phyloP scores from a whole-genome alignment of 2,113 vertebrate species.

The Hippocampus barbouri region DNA sequence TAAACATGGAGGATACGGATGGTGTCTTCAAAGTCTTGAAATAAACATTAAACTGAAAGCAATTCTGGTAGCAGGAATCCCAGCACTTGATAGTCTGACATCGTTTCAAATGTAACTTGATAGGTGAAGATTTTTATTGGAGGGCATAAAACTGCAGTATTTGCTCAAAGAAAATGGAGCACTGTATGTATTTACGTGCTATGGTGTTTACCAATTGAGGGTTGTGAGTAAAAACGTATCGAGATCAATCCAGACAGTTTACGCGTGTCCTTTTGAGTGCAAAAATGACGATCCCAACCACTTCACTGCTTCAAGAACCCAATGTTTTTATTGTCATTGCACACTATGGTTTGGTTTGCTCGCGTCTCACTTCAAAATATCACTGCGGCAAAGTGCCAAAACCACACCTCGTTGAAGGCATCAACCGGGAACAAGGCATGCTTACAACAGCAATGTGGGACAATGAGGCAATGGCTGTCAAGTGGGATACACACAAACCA shows the following conservation, averaged over 20 bases:
- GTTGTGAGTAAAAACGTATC: not conserved
- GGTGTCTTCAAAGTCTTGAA: slow-evolving; percentile 28
- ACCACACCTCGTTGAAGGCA: not conserved
- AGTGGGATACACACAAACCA: too few relatives aligned
- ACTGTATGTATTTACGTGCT: not conserved
- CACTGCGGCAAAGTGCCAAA: not conserved
- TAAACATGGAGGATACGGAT: slow-evolving; percentile 31
- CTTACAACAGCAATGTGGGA: not conserved
- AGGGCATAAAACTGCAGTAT: slow-evolving; percentile 36
- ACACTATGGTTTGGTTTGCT: not conserved
- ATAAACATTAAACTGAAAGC: slow-evolving; percentile 12
- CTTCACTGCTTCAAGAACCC: not conserved
- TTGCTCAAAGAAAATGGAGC: slow-evolving; percentile 5
- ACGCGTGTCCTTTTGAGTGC: slow-evolving; percentile 14
- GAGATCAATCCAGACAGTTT: not conserved
- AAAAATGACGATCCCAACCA: not conserved
- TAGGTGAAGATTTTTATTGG: slow-evolving; percentile 6
- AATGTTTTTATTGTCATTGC: not conserved
- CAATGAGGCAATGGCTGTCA: too few relatives aligned
- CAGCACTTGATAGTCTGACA: not conserved
- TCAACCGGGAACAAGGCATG: not conserved
- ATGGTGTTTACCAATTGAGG: not conserved
- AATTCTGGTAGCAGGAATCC: slow-evolving; percentile 12
- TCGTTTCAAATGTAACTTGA: slow-evolving; percentile 17
- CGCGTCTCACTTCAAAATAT: not conserved